phyloP scores from a whole-genome alignment of 2,888 invertebrate species.

The Acanthosepion pharaonis region DNA sequence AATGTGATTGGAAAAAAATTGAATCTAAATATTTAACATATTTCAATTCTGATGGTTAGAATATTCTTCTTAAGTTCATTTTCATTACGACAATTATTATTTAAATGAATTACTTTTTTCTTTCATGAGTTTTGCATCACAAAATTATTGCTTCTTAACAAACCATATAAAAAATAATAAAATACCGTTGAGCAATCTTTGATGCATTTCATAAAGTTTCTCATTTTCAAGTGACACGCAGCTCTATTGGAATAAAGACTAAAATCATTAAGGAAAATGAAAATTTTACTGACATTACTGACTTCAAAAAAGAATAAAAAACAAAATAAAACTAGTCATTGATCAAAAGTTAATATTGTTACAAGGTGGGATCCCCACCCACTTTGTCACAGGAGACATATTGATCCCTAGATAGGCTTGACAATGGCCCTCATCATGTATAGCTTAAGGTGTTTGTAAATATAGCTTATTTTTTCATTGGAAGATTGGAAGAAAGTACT shows the following conservation, averaged over 20 bases:
- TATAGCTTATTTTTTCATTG: no score
- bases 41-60: neutral
- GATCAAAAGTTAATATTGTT: neutral
- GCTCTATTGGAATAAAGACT: constrained; percentile 84
- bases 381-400: no score
- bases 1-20: neutral
- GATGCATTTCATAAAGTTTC: constrained; percentile 83
- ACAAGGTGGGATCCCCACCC: no score
- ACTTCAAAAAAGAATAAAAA: neutral
- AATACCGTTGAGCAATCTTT: constrained; percentile 79
- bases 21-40: neutral
- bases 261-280: constrained; percentile 48
- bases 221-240: constrained; percentile 84
- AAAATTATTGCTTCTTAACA: neutral
- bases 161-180: constrained; percentile 50
- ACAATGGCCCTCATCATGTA: no score
- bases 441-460: no score
- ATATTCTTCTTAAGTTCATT: neutral
- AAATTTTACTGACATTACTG: neutral
- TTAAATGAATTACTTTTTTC: neutral
- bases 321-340: neutral
- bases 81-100: neutral
- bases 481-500: no score
- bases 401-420: no score
- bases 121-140: neutral